phyloP scores from a whole-genome alignment of 2,797 vertebrate species.

The Adrianichthys oophorus region DNA sequence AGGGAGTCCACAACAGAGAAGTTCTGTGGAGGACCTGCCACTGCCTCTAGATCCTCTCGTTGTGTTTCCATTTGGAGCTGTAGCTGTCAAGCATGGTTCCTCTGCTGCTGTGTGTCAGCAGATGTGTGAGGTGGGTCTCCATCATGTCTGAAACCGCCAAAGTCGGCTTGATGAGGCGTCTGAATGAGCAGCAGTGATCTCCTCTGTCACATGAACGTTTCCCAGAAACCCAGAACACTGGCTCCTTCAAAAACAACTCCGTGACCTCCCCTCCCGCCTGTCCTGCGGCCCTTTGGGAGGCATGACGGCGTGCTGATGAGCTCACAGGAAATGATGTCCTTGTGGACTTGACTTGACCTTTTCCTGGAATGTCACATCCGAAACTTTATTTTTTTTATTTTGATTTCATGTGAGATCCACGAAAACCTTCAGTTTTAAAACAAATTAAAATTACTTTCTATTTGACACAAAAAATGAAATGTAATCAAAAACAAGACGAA shows the following conservation, averaged over 20 bases:
- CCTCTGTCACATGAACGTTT: constrained; percentile 19
- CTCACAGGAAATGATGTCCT: not conserved
- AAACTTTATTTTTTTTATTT: too few relatives aligned
- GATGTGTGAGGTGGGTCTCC: not conserved
- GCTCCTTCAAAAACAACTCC: constrained; percentile 3
- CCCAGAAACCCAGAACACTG: constrained; percentile 18
- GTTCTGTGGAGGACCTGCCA: too few relatives aligned
- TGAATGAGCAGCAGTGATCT: not conserved
- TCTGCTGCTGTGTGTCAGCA: not conserved
- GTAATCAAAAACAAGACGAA: too few relatives aligned
- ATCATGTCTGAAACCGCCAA: not conserved
- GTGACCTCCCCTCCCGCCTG: not conserved
- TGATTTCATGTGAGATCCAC: too few relatives aligned
- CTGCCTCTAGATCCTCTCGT: not conserved
- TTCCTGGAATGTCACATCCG: too few relatives aligned
- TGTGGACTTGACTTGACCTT: not conserved
- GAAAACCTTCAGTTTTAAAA: too few relatives aligned
- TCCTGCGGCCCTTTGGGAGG: not conserved
- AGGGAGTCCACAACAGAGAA: too few relatives aligned
- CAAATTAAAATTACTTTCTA: too few relatives aligned
- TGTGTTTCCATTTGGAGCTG: too few relatives aligned
- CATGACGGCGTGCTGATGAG: not conserved
- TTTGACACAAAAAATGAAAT: too few relatives aligned
- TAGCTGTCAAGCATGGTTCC: not conserved
- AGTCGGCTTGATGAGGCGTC: constrained; percentile 2